These are phyloP conservation scores for Oreochromis tanganicae DNA, from an alignment of 2,113 vertebrate genomes.

Conservation along the genomic window DNA sequence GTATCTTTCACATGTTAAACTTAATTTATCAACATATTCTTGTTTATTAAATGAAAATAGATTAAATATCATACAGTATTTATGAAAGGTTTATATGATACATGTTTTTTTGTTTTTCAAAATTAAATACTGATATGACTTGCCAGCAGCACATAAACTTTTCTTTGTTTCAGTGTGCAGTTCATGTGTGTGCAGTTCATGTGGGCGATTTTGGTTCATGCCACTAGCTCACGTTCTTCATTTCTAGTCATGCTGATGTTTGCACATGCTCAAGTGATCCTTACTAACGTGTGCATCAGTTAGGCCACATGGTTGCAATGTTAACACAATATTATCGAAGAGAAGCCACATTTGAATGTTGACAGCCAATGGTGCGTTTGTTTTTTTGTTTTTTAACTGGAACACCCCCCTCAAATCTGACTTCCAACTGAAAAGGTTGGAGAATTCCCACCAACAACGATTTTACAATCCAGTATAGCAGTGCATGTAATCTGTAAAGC, in stretches of 20 bases:
- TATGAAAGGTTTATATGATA: constrained; percentile 7
- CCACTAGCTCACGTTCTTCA: not conserved
- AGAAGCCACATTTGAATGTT: constrained; percentile 22
- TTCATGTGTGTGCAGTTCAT: not conserved
- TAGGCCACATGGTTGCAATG: not conserved
- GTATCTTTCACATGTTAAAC: constrained; percentile 20
- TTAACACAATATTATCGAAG: not conserved
- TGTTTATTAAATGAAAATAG: not conserved
- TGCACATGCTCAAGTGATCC: constrained; percentile 6
- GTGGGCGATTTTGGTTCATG: not conserved
- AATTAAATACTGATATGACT: not conserved
- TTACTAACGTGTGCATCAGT: not conserved
- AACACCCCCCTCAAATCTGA: not conserved
- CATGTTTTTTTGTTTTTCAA: not conserved
- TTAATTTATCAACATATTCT: constrained; percentile 43
- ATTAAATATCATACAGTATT: constrained; percentile 41
- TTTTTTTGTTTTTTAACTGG: not conserved
- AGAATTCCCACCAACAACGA: not conserved
- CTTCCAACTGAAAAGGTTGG: not conserved
- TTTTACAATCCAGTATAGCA: not conserved
- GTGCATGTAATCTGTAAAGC: not conserved
- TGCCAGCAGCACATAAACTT: not conserved
- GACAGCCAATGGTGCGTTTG: not conserved
- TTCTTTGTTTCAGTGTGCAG: not conserved
- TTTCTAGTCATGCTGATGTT: not conserved